Conservation (phyloP, 1,140 invertebrate species). For the Sitophilus oryzae region DNA sequence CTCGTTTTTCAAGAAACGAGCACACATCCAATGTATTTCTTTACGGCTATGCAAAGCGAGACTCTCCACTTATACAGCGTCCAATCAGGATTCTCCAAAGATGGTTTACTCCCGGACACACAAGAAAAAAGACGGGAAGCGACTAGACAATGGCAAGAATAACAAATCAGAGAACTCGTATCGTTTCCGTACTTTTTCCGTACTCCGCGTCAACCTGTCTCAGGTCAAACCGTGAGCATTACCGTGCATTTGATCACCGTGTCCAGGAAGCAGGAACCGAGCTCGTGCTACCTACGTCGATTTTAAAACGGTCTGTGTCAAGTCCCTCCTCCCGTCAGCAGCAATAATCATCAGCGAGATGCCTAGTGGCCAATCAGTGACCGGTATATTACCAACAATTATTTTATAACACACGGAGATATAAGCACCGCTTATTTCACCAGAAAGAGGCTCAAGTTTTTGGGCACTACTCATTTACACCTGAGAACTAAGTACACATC, state of each 20-base stretch:
- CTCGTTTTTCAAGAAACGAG: conserved; percentile 66
- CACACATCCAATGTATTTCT: conserved; percentile 65
- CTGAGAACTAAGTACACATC: too few relatives aligned
- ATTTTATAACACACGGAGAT: conserved; percentile 29
- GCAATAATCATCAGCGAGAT: conserved; percentile 8
- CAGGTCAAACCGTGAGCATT: conserved; percentile 22
- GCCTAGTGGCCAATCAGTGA: conserved; percentile 26
- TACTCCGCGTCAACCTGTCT: conserved; percentile 46
- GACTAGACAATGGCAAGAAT: conserved; percentile 53
- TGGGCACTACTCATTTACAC: too few relatives aligned
- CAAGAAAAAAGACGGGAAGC: conserved; percentile 63
- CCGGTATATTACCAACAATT: too few relatives aligned
- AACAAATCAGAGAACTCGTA: conserved; percentile 74
- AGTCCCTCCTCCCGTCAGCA: neutral
- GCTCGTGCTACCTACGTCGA: conserved; percentile 38
- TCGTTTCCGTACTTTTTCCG: conserved; percentile 58
- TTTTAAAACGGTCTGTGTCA: conserved; percentile 37
- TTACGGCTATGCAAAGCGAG: neutral
- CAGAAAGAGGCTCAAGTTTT: too few relatives aligned
- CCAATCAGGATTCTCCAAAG: conserved; percentile 66
- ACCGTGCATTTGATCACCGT: conserved; percentile 25
- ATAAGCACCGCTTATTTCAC: conserved; percentile 23
- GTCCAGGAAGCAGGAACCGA: conserved; percentile 26
- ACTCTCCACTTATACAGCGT: conserved; percentile 53
- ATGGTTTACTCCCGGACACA: conserved; percentile 65